A percentile compares a stretch with the other conserved stretches of the same genome.
These are phyloP conservation scores for Drosophila persimilis DNA, from an alignment of 1,140 invertebrate genomes.

Conservation along the genomic window DNA sequence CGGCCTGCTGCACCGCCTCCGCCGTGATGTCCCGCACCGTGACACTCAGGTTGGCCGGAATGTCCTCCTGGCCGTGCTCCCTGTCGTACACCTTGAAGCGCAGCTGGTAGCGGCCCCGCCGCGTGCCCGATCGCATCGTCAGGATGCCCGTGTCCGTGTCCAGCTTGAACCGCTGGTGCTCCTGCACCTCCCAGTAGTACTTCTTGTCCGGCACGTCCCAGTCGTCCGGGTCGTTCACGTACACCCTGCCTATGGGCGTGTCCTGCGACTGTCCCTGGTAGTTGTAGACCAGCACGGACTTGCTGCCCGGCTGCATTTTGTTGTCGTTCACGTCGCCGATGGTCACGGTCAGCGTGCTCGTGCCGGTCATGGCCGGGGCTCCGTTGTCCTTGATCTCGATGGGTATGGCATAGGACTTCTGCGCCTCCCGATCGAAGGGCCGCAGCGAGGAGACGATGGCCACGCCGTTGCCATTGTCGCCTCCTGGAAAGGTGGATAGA, in stretches of 20 bases:
- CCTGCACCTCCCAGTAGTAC: conserved; percentile 86
- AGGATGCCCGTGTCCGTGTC: conserved; percentile 87
- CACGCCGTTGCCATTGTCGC: conserved; percentile 86
- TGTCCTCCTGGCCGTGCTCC: conserved; percentile 85
- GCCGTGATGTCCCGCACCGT: conserved; percentile 86
- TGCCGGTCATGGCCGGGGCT: conserved; percentile 86
- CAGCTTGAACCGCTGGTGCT: conserved; percentile 85
- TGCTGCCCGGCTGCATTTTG: conserved; percentile 87
- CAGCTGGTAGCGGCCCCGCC: conserved; percentile 85
- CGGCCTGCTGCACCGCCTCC: conserved; percentile 87
- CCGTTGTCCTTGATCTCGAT: conserved; percentile 86
- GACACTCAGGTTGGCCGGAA: conserved; percentile 86
- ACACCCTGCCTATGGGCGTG: conserved; percentile 87
- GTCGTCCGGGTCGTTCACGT: conserved; percentile 88
- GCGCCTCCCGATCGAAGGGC: conserved; percentile 87
- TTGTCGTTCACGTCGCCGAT: conserved; percentile 90
- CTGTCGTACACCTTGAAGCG: conserved; percentile 87
- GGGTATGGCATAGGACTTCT: conserved; percentile 86
- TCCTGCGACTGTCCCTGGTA: conserved; percentile 86
- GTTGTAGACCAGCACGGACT: conserved; percentile 89
- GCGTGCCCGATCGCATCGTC: conserved; percentile 86
- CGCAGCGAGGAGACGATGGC: conserved; percentile 86
- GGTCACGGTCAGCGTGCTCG: conserved; percentile 87
- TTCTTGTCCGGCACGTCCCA: conserved; percentile 89
- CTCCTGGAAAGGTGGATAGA: conserved; percentile 79